These are phyloP conservation scores for Seira sanloemensis DNA, from an alignment of 2,888 invertebrate genomes.

Conservation along the genomic window DNA sequence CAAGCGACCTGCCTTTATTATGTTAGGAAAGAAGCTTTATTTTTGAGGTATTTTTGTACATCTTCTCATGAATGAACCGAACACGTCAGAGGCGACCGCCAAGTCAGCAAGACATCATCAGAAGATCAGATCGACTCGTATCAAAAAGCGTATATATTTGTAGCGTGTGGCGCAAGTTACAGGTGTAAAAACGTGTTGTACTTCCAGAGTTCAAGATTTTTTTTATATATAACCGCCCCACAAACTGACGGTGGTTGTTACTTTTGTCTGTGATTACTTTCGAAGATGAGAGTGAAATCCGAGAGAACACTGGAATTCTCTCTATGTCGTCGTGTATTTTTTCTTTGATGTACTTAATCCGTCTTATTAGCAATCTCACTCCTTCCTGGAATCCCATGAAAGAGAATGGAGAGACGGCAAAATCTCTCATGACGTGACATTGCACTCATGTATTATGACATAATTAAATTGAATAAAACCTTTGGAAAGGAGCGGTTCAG, in stretches of 20 bases:
- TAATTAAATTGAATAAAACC: neutral
- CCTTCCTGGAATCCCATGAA: neutral
- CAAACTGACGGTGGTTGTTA: neutral
- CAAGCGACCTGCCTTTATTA: neutral
- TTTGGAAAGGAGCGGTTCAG: neutral
- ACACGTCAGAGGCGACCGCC: neutral
- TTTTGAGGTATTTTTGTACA: neutral
- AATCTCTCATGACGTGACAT: neutral
- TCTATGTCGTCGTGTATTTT: neutral
- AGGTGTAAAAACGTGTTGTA: neutral
- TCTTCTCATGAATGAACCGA: neutral
- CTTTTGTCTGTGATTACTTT: neutral
- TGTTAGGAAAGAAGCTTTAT: neutral
- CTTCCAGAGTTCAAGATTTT: neutral
- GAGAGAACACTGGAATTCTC: neutral
- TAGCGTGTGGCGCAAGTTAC: neutral
- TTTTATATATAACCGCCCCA: neutral
- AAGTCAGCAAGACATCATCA: neutral
- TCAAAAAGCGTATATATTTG: neutral
- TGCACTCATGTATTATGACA: neutral
- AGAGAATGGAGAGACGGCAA: neutral
- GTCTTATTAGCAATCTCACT: neutral
- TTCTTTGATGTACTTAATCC: slow-evolving; percentile 29
- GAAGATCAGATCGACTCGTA: neutral
- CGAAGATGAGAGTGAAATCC: neutral